Percentiles rank a stretch among this genome's conserved stretches.
phyloP scores from a whole-genome alignment of 2,113 vertebrate species.

The Helogale parvula region DNA sequence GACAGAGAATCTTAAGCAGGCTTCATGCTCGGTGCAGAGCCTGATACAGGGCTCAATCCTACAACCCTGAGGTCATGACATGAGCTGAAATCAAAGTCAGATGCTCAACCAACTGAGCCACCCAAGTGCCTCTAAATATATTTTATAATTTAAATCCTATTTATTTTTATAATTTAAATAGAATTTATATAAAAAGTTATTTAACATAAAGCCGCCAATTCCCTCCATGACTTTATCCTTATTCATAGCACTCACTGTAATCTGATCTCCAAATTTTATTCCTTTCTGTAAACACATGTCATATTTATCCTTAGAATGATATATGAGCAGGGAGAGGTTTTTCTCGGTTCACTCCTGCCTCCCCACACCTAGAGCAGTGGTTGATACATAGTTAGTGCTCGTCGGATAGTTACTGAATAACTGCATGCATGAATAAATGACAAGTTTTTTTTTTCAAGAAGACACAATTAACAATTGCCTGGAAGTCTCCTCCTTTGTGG shows the following conservation, averaged over 20 bases:
- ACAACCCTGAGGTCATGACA: no score
- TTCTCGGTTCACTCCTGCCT: neutral
- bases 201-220: neutral
- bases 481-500: neutral
- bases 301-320: neutral
- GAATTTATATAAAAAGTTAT: neutral
- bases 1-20: no score
- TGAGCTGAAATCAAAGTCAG: no score
- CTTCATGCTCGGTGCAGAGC: no score
- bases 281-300: neutral
- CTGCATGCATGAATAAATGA: neutral
- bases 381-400: neutral
- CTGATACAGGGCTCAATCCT: no score
- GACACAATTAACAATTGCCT: fast-evolving
- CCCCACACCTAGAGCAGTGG: neutral
- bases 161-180: neutral
- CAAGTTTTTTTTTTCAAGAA: neutral
- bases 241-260: neutral
- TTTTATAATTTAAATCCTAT: neutral
- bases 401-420: neutral
- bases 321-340: neutral
- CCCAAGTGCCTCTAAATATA: no score
- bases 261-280: neutral
- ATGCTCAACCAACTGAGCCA: no score
- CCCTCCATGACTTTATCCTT: neutral